Percentiles rank a stretch among this genome's conserved stretches.
phyloP scores from a whole-genome alignment of 2,888 invertebrate species.

The Trissonchulus sp. region DNA sequence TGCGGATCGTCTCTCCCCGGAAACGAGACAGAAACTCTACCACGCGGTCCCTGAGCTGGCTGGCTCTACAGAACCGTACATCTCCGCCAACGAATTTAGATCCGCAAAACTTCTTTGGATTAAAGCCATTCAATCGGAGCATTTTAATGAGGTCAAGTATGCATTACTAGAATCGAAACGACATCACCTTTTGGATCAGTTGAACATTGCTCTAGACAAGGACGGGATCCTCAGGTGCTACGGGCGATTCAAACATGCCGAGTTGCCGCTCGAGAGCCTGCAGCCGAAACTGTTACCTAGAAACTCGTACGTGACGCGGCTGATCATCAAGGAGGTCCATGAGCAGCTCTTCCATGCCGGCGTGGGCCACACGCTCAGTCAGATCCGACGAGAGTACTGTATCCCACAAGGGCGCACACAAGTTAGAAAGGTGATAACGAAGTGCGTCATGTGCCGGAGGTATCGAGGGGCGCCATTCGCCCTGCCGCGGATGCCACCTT shows the following conservation, averaged over 20 bases:
- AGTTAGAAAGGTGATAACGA: conserved; percentile 4
- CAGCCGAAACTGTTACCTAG: not conserved
- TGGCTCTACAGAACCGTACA: no score
- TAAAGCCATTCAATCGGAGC: not conserved
- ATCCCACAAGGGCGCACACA: conserved; percentile 3
- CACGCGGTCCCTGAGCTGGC: no score
- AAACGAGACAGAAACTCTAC: no score
- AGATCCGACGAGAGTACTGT: conserved; percentile 4
- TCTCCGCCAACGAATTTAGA: not conserved
- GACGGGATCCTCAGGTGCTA: not conserved
- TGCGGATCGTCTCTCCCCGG: no score
- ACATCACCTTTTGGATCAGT: not conserved
- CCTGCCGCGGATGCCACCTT: not conserved
- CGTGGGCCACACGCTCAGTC: not conserved
- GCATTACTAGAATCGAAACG: not conserved
- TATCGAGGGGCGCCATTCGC: conserved; percentile 8
- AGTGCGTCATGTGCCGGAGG: not conserved
- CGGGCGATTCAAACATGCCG: not conserved
- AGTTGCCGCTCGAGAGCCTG: not conserved
- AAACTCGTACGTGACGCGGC: no score
- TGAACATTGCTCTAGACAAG: not conserved
- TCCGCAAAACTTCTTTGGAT: not conserved
- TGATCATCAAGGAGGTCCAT: not conserved
- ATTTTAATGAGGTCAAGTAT: not conserved
- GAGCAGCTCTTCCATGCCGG: not conserved